Evolutionary conservation across 2,888 invertebrate genomes (phyloP), one percentile per base, ranked within the genome.

Genomic region (Lampropteryx suffumata): DNA sequence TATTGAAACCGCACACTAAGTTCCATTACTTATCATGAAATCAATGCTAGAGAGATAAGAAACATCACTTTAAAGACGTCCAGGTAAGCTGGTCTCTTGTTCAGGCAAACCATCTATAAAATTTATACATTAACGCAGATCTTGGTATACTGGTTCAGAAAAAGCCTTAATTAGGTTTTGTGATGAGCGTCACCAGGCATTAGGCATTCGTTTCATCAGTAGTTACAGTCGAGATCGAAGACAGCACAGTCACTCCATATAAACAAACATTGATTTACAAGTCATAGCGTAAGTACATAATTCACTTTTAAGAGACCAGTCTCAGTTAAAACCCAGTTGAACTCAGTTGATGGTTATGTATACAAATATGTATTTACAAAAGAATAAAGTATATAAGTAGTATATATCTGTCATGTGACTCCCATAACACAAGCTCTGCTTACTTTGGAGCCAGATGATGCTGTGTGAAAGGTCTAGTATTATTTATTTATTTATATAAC

Each of bases 181-280:
- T 81, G 80, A 84, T 84, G 83, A 83, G 86, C 87, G 89, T 90
- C 89, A 82, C 64, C 65, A 76, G 78, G 78, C 76, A 87, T 90
- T 89, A 89, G 79, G 76, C 69, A 73, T 75, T 82, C 88, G 85
- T 84, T 90, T 82, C 87, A 87, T 90, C 90, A 90, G 82, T 65
- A 65, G 75, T 75, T 70, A 48, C 48, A 48, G 48, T 13, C 35
- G 3, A 49, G 1, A 14, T 3, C 1, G 1, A 10, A 9, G 12
- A 36, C 7, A 39, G 48, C 11, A 9, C 27, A n/a, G 10, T 44
- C 21, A 48, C 8, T 39, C 13, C 12, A 24, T 21, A 21, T 5
- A 12, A 24, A 4, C 7, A 1, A 24, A 24, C 7, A 24, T 24
- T 24, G 3, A 4, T 17, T 17, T 17, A 17, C 17, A 17, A 17